These are phyloP conservation scores for Carterocephalus palaemon DNA, from an alignment of 2,888 invertebrate genomes.

Conservation along the genomic window DNA sequence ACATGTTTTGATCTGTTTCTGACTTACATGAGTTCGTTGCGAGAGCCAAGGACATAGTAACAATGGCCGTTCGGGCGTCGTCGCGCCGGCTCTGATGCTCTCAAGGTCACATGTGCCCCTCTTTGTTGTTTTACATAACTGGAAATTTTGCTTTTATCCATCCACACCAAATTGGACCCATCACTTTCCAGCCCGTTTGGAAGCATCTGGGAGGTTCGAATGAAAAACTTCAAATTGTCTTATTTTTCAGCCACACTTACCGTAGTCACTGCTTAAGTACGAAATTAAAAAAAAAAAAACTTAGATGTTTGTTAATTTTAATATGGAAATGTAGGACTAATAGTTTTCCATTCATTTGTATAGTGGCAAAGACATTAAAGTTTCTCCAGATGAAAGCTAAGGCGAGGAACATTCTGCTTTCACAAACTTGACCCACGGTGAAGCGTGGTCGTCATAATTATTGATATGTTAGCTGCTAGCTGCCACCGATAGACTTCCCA, in stretches of 20 bases:
- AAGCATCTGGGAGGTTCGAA: too few relatives aligned
- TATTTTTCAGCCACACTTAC: slow-evolving; percentile 9
- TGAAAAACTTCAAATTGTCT: not conserved
- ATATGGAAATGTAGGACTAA: slow-evolving; percentile 1
- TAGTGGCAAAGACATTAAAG: slow-evolving; percentile 13
- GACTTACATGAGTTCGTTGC: slow-evolving; percentile 28
- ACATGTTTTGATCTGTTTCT: slow-evolving; percentile 2
- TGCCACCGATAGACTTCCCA: too few relatives aligned
- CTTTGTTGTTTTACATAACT: slow-evolving; percentile 1
- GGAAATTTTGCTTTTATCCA: not conserved
- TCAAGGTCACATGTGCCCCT: slow-evolving; percentile 10
- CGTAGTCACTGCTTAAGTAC: too few relatives aligned
- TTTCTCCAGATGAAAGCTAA: slow-evolving; percentile 20
- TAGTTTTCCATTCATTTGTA: slow-evolving; percentile 16
- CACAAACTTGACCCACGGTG: slow-evolving; percentile 2
- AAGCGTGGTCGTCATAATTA: too few relatives aligned
- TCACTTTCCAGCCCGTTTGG: too few relatives aligned
- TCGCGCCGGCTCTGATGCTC: not conserved
- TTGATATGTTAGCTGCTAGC: too few relatives aligned
- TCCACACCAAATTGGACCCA: too few relatives aligned
- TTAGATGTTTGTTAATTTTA: slow-evolving; percentile 1
- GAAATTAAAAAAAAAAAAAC: too few relatives aligned
- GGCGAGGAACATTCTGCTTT: slow-evolving; percentile 16
- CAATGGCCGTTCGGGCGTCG: slow-evolving; percentile 38
- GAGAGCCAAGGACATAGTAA: slow-evolving; percentile 39